Conservation (phyloP, 2,113 vertebrate species). For the Castor canadensis region DNA sequence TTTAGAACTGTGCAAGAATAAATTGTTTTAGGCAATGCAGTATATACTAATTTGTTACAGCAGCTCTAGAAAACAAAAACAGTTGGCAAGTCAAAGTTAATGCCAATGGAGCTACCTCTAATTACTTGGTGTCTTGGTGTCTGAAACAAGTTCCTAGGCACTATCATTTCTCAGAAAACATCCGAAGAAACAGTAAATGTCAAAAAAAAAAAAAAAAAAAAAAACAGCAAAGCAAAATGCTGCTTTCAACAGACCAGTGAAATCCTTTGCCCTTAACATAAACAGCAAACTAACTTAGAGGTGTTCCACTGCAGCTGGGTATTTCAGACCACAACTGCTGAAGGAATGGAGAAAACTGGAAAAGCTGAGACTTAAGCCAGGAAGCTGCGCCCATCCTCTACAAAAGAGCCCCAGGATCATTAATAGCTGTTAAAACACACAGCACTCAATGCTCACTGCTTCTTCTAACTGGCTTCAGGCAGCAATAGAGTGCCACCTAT, state of each 20-base stretch:
- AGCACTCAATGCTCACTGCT: not conserved
- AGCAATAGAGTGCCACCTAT: slow-evolving; percentile 40
- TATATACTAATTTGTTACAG: not conserved
- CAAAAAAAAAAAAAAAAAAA: too few species aligned
- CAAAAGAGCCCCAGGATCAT: not conserved
- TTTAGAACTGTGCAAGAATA: not conserved
- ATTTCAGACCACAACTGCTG: slow-evolving; percentile 10
- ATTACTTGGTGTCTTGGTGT: not conserved
- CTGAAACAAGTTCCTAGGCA: slow-evolving; percentile 5
- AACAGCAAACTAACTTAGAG: not conserved
- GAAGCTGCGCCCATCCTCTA: not conserved
- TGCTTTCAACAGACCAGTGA: slow-evolving; percentile 45
- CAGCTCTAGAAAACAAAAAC: not conserved
- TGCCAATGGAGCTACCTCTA: not conserved
- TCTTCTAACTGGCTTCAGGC: not conserved
- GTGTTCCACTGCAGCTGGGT: not conserved
- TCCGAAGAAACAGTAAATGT: not conserved
- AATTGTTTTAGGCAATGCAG: not conserved
- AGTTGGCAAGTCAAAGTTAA: not conserved
- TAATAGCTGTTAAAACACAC: not conserved
- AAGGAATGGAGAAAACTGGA: slow-evolving; percentile 26
- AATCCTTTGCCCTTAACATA: slow-evolving; percentile 3
- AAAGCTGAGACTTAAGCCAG: slow-evolving; percentile 3
- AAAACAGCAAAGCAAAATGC: not conserved
- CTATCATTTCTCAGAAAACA: slow-evolving; percentile 38